These are phyloP conservation scores for Equus quagga DNA, from an alignment of 2,113 vertebrate species.

Conservation along the genomic window DNA sequence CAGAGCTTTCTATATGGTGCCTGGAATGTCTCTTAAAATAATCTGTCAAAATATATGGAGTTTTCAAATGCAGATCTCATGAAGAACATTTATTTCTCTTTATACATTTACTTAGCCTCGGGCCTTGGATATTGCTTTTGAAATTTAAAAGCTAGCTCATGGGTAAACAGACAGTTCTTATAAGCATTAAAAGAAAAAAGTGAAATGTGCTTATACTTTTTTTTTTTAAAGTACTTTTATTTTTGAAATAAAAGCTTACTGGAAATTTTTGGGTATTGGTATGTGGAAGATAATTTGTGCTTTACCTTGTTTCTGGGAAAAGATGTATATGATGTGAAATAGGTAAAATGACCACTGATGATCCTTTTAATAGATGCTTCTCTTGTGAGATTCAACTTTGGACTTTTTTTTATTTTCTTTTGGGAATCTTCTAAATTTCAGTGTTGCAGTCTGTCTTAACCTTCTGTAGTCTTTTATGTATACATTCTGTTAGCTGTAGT, in stretches of 20 bases:
- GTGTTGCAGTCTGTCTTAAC: not conserved
- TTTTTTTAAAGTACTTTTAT: conserved; percentile 40
- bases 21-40: conserved; percentile 28
- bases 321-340: not conserved
- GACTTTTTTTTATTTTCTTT: not conserved
- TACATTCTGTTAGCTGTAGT: not conserved
- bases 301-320: conserved; percentile 6
- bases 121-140: conserved; percentile 49
- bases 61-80: conserved; percentile 18
- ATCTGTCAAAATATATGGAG: not conserved
- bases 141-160: conserved; percentile 57
- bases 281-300: conserved; percentile 49
- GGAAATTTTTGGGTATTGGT: not conserved
- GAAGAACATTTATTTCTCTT: conserved; percentile 57
- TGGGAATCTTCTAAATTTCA: conserved; percentile 12
- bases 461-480: not conserved
- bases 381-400: not conserved
- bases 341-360: not conserved
- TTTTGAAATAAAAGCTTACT: conserved; percentile 55
- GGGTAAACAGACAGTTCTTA: conserved; percentile 58
- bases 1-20: not conserved
- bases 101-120: conserved; percentile 11
- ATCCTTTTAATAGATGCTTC: conserved; percentile 52
- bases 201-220: conserved; percentile 1
- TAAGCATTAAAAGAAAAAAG: conserved; percentile 18